Evolutionary conservation across 35 echinoderm and acorn worm genomes (phyloP), one percentile per base, ranked within the genome.

Genomic region (Ophioderma brevispina): DNA sequence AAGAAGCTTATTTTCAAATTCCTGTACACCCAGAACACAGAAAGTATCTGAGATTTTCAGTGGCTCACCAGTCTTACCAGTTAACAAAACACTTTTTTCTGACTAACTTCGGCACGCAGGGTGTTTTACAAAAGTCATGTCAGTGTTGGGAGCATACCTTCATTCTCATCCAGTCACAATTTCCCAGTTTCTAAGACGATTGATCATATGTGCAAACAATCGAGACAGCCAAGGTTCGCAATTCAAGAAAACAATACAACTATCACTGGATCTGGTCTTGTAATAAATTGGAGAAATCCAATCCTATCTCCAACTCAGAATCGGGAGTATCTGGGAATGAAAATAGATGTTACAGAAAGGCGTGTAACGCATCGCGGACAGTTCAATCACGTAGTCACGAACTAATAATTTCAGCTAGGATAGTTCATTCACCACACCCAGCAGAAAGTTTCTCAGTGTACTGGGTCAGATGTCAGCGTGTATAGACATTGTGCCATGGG

Each of bases 1-100:
- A 80, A 31, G 78, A 80, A 34, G 78, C 78, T 4, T 80, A 80
- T 80, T 36, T 80, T n/a, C 78, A 80, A 1, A 80, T 80, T 35
- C 78, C 78, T 34, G 31, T 80, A 34, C 78, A 80, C 32, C 78
- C 78, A 5, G 4, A 35, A 1, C 34, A 80, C 78, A 3, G 78
- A 36, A 80, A 80, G 25, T 80, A 8, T 25, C 78, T 80, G 28
- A 70, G 59, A 70, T 70, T 70, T 30, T 18, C 59, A 70, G 28
- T 70, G 4, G 17, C 15, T 15, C 1, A 30, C 1, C 59, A 25
- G 17, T 70, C 10, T 30, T 70, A 25, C n/a, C 59, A 70, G 59
- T 70, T n/a, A n/a, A 25, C 59, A 18, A 46, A 46, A 17, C 23
- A 18, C 59, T 70, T 13, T 30, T 1, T 18, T 70, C n/a, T 25